Base-by-base conservation (phyloP, 2,888 invertebrate species). In the Drosophila helvetica region DNA sequence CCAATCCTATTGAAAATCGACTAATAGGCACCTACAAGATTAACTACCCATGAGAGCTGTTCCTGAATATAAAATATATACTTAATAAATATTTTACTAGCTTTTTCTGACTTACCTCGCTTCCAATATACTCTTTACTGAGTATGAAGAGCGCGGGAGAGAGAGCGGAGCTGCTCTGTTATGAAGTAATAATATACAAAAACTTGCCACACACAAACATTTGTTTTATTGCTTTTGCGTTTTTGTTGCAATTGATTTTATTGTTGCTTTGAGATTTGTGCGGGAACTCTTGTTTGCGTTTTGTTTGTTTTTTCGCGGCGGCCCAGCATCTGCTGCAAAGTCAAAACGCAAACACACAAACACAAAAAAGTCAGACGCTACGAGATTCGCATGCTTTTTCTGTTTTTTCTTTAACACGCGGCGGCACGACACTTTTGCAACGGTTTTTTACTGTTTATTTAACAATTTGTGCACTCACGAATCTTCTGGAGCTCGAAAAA, bases 141-240 rank as follows among this genome's bases (percentile, higher is more conserved):
- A 30, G 30, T 46, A 8, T 2, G 7, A 25, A 18, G 47, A 60
- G 63, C 30, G 55, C 43, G 68, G 47, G 73, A 27, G 63, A 27
- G 63, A 53, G 60, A 57, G 66, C 54, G 53, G 47, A 27, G 74
- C 78, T 71, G 27, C 27, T 27, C 7, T 27, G 27, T 68, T 80
- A 74, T 27, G 27, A 27, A 27, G 27, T 86, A 83, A 83, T 78
- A 79, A 81, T 65, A 74, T 71, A 68, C 70, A 77, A 78, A 66
- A 77, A 74, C 43, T 18, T 52, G 52, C 52, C 47, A 61, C 52
- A 61, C 46, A 47, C 60, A 53, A 52, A 60, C 33, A 55, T 42
- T 62, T 54, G 63, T 65, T 27, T 27, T 27, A 27, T 27, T 27
- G 8, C 8, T 8, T 27, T 27, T 27, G 27, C 27, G 7, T 27